A percentile compares a stretch with the other conserved stretches of the same genome.
Evolutionary conservation across 2,888 invertebrate genomes (phyloP).

Genomic region (Pseudanteris insignis): DNA sequence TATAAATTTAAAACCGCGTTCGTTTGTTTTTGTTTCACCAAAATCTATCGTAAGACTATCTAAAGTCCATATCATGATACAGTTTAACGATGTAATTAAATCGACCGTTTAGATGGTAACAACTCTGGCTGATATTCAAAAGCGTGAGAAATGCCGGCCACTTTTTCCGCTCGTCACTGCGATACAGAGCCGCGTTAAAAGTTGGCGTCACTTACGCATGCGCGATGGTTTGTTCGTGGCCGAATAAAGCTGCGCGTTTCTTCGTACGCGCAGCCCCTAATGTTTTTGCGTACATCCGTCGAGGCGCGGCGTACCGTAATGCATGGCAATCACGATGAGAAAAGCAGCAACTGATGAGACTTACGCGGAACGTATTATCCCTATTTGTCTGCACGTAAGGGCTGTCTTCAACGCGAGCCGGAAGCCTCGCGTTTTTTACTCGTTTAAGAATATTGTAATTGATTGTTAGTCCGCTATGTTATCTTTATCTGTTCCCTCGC

Average conservation of each 20-base stretch:
- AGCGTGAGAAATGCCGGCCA: too few relatives aligned
- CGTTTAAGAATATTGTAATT: slow-evolving; percentile 27
- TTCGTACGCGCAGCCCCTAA: slow-evolving; percentile 21
- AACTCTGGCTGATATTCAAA: too few relatives aligned
- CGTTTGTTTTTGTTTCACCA: too few relatives aligned
- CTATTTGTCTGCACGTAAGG: slow-evolving; percentile 41
- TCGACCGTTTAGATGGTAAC: too few relatives aligned
- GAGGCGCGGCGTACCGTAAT: slow-evolving; percentile 30
- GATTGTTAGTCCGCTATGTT: slow-evolving; percentile 27
- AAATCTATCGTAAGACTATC: too few relatives aligned
- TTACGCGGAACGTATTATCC: slow-evolving; percentile 36
- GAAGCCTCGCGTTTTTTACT: slow-evolving; percentile 31
- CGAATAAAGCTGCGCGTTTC: slow-evolving; percentile 16
- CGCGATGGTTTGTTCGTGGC: slow-evolving; percentile 5
- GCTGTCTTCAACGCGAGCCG: slow-evolving; percentile 24
- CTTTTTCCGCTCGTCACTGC: too few relatives aligned
- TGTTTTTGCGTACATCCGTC: slow-evolving; percentile 39
- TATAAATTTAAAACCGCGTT: too few relatives aligned
- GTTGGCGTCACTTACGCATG: slow-evolving; percentile 3
- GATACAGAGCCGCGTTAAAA: too few relatives aligned
- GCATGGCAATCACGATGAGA: slow-evolving; percentile 37
- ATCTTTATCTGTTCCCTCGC: slow-evolving; percentile 2
- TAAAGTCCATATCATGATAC: too few relatives aligned
- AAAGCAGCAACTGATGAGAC: slow-evolving; percentile 31
- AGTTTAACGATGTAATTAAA: too few relatives aligned